Base-by-base conservation (phyloP, 92 coral and sea anemone species). In the Porites divaricata region DNA sequence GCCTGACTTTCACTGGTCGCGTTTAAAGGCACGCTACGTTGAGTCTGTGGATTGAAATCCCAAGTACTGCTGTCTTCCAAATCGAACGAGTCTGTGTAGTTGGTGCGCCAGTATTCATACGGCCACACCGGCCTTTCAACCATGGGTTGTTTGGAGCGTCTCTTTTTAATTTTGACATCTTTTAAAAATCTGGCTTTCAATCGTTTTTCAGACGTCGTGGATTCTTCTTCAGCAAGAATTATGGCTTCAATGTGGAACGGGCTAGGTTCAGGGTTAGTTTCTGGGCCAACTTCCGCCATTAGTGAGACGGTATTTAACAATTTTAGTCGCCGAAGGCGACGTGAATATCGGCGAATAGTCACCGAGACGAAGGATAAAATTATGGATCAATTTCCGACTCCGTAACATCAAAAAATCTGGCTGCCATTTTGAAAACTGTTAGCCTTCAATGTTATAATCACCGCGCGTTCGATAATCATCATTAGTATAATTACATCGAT, bases 71-170 rank as follows among this genome's bases (percentile, higher is more conserved):
- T 68, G 48, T 25, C 9, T 45, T 77, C 81, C 21, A 48, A 77
- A 58, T 11, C 70, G 21, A 23, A n/a, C n/a, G n/a, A 4, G 79
- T 83, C 73, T n/a, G 14, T 15, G 62, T 72, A 61, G 63, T 83
- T 83, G 13, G 70, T 19, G 20, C 0, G n/a, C 87, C 87, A 83
- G 9, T 19, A 14, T 41, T 45, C 73, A 23, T 76, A 74, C 77
- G 81, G 84, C 88, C 88, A 75, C 22, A 67, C 70, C 41, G 83
- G 83, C 53, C 50, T 85, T n/a, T 41, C 9, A 54, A 85, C 75
- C 25, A 85, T 17, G 17, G 73, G 76, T 57, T 67, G 3, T 21
- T 45, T 76, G 70, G 16, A 14, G 53, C 76, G 41, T 65, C 41
- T 52, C 41, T 24, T 35, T 85, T 76, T 28, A 64, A 85, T 51